These are phyloP conservation scores for Lota lota DNA, from an alignment of 2,113 vertebrate species.

Conservation along the genomic window DNA sequence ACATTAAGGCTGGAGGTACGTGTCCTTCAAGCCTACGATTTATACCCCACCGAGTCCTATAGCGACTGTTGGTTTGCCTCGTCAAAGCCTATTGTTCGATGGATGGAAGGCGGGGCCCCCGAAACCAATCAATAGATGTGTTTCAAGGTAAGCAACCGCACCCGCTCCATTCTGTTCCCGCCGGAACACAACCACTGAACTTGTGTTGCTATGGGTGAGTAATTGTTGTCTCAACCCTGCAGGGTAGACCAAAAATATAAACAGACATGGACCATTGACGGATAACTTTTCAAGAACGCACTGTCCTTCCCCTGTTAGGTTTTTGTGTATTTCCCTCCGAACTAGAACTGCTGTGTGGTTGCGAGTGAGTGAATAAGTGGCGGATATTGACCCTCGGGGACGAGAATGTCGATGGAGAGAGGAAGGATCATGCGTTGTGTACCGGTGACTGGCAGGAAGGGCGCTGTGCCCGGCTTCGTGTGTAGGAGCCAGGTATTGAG, in stretches of 20 bases:
- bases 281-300: conserved; percentile 31
- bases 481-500: conserved; percentile 52
- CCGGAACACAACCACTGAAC: too few relatives aligned
- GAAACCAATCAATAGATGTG: conserved; percentile 37
- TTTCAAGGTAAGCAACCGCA: conserved; percentile 21
- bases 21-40: conserved; percentile 31
- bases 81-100: conserved; percentile 19
- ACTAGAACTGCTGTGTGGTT: conserved; percentile 26
- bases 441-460: conserved; percentile 36
- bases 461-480: conserved; percentile 17
- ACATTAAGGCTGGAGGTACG: conserved; percentile 24
- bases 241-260: conserved; percentile 9
- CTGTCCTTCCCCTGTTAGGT: conserved; percentile 21
- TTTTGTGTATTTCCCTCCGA: neutral
- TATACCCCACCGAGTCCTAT: conserved; percentile 11
- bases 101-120: conserved; percentile 20
- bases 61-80: conserved; percentile 9
- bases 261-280: conserved; percentile 15
- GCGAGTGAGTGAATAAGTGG: conserved; percentile 54
- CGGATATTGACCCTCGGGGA: conserved; percentile 58
- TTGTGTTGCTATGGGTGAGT: neutral
- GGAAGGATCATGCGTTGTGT: conserved; percentile 49
- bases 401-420: conserved; percentile 52
- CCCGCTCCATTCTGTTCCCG: neutral
- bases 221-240: too few relatives aligned